Evolutionary conservation across 2,797 vertebrate species (phyloP), one percentile per base, ranked within the genome.

Genomic region (Zonotrichia albicollis): DNA sequence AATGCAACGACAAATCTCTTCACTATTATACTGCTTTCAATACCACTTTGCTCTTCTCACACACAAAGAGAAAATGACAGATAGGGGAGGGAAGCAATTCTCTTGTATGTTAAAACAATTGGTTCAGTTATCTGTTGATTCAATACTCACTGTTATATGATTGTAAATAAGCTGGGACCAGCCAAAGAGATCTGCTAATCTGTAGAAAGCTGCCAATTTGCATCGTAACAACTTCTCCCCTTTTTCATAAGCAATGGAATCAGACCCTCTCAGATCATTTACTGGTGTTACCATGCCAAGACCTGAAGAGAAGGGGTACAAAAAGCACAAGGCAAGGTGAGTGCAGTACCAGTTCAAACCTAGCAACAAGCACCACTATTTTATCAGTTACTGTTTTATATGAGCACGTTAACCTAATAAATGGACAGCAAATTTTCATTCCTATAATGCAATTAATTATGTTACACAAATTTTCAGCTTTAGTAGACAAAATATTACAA

Each of bases 91-190:
- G 45, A 93, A 65, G 61, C 54, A 42, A 62, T n/a, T 64, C 75
- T 71, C 45, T 74, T 67, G 32, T 68, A 80, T 40, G 16, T 89
- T 80, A 53, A 55, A 93, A 95, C 80, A 95, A 95, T 60, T 16
- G 71, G 19, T 65, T 82, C 76, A 60, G 50, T 91, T 64, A 53
- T 72, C 18, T 64, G n/a, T 72, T 57, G 82, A 74, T 64, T 89
- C 68, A 90, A 54, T 91, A 97, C 99, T 98, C 98, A 99, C 99
- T 61, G 99, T 99, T 97, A 99, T 98, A 90, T 99, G 99, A 98
- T 99, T 99, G 98, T 99, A 99, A 98, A 99, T 99, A 66, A 99
- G 99, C 97, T 99, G 98, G 51, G 99, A 99, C 99, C 99, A 99
- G 88, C 99, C 98, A 46, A 99, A 99, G 93, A 99, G 98, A 95